Conservation (phyloP, 2,888 invertebrate species). For the Leucophora obtusa region DNA sequence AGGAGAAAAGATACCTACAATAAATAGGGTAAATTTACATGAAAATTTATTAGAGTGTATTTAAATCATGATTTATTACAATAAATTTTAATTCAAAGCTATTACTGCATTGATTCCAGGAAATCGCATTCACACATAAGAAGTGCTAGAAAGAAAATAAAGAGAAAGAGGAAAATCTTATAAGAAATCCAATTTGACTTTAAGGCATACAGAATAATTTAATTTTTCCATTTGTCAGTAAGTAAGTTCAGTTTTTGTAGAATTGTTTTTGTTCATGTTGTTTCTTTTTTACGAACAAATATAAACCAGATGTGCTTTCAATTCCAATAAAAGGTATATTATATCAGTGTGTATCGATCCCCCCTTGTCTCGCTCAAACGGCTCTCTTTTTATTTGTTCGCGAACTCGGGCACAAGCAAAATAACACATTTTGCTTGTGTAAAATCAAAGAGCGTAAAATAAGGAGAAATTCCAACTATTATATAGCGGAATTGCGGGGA, state of each 20-base stretch:
- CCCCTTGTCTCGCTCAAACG: no score
- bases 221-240: slow-evolving; percentile 41
- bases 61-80: slow-evolving; percentile 63
- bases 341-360: no score
- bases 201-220: slow-evolving; percentile 59
- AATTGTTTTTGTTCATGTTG: slow-evolving; percentile 21
- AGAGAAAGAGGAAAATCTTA: slow-evolving; percentile 31
- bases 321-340: slow-evolving; percentile 56
- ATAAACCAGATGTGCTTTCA: slow-evolving; percentile 63
- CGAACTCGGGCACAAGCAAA: no score
- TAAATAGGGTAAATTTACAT: no score
- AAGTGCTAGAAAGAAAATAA: background rate
- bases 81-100: slow-evolving; percentile 63
- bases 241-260: slow-evolving; percentile 10
- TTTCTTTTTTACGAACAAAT: slow-evolving; percentile 33
- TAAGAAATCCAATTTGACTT: slow-evolving; percentile 60
- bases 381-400: no score
- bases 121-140: slow-evolving; percentile 14
- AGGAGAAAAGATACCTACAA: no score
- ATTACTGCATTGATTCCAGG: slow-evolving; percentile 57
- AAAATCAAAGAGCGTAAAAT: no score
- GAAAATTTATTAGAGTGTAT: no score
- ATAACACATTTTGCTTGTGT: no score
- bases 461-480: no score
- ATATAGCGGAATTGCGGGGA: no score